phyloP scores from a whole-genome alignment of 2,888 invertebrate genomes.

The Morpho deidamia region DNA sequence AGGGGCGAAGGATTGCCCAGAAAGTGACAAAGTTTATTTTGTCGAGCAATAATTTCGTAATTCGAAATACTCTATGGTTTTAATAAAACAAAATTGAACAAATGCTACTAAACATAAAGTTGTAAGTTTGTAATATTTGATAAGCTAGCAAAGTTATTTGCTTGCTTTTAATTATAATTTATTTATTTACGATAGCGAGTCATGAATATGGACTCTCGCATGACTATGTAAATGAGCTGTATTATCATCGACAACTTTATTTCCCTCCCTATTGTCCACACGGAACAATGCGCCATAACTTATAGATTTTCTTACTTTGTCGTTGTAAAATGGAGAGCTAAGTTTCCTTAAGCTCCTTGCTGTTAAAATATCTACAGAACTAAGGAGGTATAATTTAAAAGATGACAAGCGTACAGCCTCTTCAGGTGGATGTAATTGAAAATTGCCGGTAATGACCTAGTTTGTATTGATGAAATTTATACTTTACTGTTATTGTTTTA shows the following conservation, averaged over 20 bases:
- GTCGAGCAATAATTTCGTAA: no score
- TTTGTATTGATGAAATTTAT: conserved; percentile 13
- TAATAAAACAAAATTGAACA: no score
- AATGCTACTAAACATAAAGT: no score
- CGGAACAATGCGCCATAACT: conserved; percentile 26
- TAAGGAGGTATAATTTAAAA: conserved; percentile 36
- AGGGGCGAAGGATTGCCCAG: no score
- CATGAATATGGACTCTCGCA: conserved; percentile 12
- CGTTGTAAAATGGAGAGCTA: conserved; percentile 20
- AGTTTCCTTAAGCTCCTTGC: conserved; percentile 19
- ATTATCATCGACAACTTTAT: conserved; percentile 16
- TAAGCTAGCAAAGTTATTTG: neutral
- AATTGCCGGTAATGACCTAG: conserved; percentile 34
- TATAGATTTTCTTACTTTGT: conserved; percentile 28
- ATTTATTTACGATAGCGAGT: conserved; percentile 3
- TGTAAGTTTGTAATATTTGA: neutral
- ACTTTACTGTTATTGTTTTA: conserved; percentile 21
- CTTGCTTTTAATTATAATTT: conserved; percentile 1
- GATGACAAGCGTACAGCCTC: conserved; percentile 35
- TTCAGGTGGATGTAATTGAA: conserved; percentile 34
- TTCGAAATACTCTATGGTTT: no score
- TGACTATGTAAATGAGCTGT: conserved; percentile 19
- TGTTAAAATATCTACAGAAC: conserved; percentile 28
- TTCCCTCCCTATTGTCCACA: conserved; percentile 23
- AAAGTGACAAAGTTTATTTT: no score